These are phyloP conservation scores for Aleiodes leptofemur DNA, from an alignment of 2,888 invertebrate species.

Conservation along the genomic window DNA sequence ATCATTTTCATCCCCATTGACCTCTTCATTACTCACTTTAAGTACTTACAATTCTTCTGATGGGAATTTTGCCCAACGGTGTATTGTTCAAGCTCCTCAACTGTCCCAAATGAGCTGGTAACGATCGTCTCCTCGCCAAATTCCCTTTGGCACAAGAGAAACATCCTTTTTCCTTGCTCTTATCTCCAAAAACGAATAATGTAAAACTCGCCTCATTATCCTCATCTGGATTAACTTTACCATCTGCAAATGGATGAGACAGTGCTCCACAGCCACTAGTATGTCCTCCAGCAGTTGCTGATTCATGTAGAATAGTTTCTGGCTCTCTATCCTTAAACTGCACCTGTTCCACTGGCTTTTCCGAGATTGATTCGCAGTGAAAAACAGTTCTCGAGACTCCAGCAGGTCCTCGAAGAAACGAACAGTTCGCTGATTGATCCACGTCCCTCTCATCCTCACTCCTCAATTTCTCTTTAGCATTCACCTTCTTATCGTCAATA, in stretches of 20 bases:
- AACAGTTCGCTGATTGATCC: slow-evolving; percentile 18
- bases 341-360: slow-evolving; percentile 53
- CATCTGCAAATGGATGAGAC: neutral
- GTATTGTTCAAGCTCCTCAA: slow-evolving; percentile 54
- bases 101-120: slow-evolving; percentile 63
- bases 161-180: slow-evolving; percentile 53
- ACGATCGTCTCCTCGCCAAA: slow-evolving; percentile 63
- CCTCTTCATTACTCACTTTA: neutral
- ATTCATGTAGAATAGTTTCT: neutral
- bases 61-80: slow-evolving; percentile 61
- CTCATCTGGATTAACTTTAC: neutral
- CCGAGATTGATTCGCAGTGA: slow-evolving; percentile 57
- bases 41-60: slow-evolving; percentile 61
- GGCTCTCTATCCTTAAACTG: neutral
- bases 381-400: slow-evolving; percentile 44
- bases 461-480: neutral
- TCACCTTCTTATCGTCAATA: neutral
- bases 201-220: slow-evolving; percentile 48
- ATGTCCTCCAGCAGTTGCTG: slow-evolving; percentile 25
- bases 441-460: neutral
- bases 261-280: neutral
- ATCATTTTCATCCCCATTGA: too few relatives aligned
- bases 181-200: slow-evolving; percentile 56
- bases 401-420: neutral
- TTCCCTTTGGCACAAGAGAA: slow-evolving; percentile 56